Conservation (phyloP, 2,888 invertebrate genomes). For the Leptinotarsa haldemani region DNA sequence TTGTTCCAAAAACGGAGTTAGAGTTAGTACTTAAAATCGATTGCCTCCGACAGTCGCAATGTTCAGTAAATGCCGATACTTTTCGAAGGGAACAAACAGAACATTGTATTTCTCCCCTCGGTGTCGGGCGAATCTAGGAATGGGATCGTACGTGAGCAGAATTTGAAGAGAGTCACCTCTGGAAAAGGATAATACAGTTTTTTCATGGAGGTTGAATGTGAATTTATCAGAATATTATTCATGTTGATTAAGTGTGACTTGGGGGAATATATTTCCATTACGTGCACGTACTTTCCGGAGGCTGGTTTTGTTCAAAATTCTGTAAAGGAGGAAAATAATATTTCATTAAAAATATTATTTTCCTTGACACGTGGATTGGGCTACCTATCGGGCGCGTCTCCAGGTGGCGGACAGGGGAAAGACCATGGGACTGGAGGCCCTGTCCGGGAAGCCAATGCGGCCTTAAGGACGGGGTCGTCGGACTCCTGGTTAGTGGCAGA, state of each 20-base stretch:
- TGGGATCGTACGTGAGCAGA: background rate
- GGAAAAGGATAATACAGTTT: background rate
- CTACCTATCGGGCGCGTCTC: no score
- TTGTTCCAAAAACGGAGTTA: slow-evolving; percentile 27
- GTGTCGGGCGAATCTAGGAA: slow-evolving; percentile 10
- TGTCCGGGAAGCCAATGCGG: no score
- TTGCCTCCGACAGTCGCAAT: slow-evolving; percentile 34
- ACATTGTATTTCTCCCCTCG: slow-evolving; percentile 30
- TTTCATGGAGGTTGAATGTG: slow-evolving; percentile 2
- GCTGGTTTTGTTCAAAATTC: no score
- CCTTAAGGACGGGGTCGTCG: no score
- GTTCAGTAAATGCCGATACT: slow-evolving; percentile 34
- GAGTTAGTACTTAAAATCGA: slow-evolving; percentile 33
- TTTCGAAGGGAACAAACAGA: slow-evolving; percentile 30
- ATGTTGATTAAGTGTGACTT: background rate
- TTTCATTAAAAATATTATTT: no score
- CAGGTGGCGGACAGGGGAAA: no score
- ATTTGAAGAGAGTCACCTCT: background rate
- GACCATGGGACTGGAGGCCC: no score
- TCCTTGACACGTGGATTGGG: no score
- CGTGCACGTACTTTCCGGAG: background rate
- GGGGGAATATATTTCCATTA: background rate
- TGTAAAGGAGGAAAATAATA: no score
- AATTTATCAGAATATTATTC: slow-evolving; percentile 8
- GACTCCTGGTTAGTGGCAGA: no score